Percentiles rank a stretch among this genome's conserved stretches.
phyloP scores from a whole-genome alignment of 2,113 vertebrate species.

The Cervus canadensis region DNA sequence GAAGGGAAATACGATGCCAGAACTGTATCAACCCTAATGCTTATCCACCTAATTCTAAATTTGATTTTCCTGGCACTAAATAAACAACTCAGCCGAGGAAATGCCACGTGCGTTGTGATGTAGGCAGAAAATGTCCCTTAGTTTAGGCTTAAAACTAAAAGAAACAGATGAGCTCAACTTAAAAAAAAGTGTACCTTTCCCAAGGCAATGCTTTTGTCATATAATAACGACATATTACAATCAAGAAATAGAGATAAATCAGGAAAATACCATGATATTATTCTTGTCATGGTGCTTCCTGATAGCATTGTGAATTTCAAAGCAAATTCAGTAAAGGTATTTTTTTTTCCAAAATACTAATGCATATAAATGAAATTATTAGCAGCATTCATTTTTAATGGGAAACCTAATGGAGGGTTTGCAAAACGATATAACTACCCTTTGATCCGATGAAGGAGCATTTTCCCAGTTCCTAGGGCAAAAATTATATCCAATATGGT shows the following conservation, averaged over 20 bases:
- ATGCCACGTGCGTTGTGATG: not conserved
- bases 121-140: constrained; percentile 9
- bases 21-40: constrained; percentile 3
- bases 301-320: constrained; percentile 57
- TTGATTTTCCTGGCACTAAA: constrained; percentile 40
- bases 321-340: constrained; percentile 40
- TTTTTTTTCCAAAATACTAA: constrained; percentile 36
- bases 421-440: not conserved
- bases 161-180: not conserved
- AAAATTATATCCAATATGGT: constrained; percentile 12
- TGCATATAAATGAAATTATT: constrained; percentile 67
- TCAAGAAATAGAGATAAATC: constrained; percentile 37
- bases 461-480: constrained; percentile 43
- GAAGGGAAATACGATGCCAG: constrained; percentile 22
- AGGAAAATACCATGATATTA: constrained; percentile 32
- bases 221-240: constrained; percentile 23
- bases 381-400: constrained; percentile 63
- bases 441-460: constrained; percentile 52
- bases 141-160: constrained; percentile 39
- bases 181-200: not conserved
- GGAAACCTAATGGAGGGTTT: constrained; percentile 51
- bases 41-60: not conserved
- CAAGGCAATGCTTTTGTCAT: constrained; percentile 49
- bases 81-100: constrained; percentile 12
- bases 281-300: constrained; percentile 22